phyloP scores from a whole-genome alignment of 2,888 invertebrate genomes.

The Nomada fucata region DNA sequence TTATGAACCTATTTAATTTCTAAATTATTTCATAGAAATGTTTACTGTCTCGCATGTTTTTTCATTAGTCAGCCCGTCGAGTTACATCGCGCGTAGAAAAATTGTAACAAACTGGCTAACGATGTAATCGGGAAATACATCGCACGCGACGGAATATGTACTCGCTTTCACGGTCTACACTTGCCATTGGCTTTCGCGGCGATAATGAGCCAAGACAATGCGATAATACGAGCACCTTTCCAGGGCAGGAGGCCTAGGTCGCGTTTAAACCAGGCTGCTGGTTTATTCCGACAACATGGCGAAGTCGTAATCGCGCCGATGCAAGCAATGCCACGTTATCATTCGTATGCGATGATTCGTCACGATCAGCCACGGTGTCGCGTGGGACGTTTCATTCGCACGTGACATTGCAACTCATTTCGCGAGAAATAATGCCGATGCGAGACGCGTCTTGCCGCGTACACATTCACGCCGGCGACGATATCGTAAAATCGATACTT shows the following conservation, averaged over 20 bases:
- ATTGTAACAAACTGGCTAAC: neutral
- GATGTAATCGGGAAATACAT: slow-evolving; percentile 19
- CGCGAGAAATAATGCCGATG: neutral
- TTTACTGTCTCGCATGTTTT: no score
- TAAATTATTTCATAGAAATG: no score
- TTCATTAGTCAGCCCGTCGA: no score
- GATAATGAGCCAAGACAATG: slow-evolving; percentile 35
- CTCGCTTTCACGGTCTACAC: slow-evolving; percentile 44
- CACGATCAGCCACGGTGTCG: slow-evolving; percentile 25
- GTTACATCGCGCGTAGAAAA: neutral
- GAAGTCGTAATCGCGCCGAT: slow-evolving; percentile 67
- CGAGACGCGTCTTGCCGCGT: neutral
- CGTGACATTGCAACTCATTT: slow-evolving; percentile 35
- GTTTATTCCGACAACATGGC: slow-evolving; percentile 76
- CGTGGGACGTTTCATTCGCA: slow-evolving; percentile 37
- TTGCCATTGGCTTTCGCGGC: slow-evolving; percentile 34
- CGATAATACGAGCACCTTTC: slow-evolving; percentile 67
- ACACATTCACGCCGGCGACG: neutral
- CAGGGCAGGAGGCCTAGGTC: slow-evolving; percentile 79
- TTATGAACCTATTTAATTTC: no score
- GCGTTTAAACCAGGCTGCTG: slow-evolving; percentile 70
- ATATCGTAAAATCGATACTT: neutral
- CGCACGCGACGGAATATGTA: slow-evolving; percentile 25
- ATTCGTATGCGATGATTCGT: slow-evolving; percentile 52
- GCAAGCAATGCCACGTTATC: slow-evolving; percentile 64